Base-by-base conservation (phyloP, 2,888 invertebrate genomes). In the Pseudococcus jackbeardsleyi region DNA sequence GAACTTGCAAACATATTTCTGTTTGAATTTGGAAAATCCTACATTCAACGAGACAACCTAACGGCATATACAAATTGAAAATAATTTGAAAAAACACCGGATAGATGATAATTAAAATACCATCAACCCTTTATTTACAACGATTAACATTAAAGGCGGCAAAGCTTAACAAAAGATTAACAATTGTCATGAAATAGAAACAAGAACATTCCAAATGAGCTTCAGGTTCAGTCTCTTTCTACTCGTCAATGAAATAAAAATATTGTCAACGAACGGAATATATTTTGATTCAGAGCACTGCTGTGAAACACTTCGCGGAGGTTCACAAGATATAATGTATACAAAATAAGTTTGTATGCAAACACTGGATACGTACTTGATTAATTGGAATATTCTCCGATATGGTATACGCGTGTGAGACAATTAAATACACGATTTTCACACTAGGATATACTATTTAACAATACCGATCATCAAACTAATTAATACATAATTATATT, bases 401-500 rank as follows among this genome's bases (percentile, higher is more conserved):
- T 82, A 22, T 46, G 46, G 79, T 82, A 9, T 1, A 42, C 8
- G 15, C 26, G 39, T 42, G 17, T 22, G 33, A 33, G n/a, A 8
- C 3, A 79, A 46, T 6, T 0, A 6, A 12, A 46, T 4, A 82
- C 7, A 82, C 42, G 46, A 39, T 82, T 46, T 11, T 46, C 19
- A 46, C 79, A 17, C 19, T 19, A 17, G 19, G 0, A 46, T 19
- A 33, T 46, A 82, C 19, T 46, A 72, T 7, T 72, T 12, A 72
- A 1, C 15, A 17, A 7, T 17, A 39, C 11, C 33, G 33, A 15
- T 82, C 46, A 82, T 82, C 4, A 19, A n/a, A 0, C 1, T 46
- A 82, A 19, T 82, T 88, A 88, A 82, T 59, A 79, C 88, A 88
- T 88, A 88, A 77, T 82, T 88, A 50, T 82, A 19, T 46, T 46